Evolutionary conservation across 2,797 vertebrate species (phyloP).

Genomic region (Thalassophryne amazonica): DNA sequence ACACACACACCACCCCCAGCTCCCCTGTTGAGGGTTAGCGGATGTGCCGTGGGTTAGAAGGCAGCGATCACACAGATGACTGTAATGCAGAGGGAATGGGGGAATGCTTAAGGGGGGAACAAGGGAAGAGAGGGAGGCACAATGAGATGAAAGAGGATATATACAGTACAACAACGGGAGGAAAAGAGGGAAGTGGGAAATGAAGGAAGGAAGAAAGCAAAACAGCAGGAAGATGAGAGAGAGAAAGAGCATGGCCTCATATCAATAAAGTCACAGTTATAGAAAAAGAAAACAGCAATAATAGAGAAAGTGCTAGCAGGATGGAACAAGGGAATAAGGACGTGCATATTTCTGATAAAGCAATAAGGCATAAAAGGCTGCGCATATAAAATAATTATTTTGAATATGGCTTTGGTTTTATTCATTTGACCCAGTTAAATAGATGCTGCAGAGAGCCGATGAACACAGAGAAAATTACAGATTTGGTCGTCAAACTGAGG

Average conservation of each 20-base stretch:
- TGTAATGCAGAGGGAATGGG: slow-evolving; percentile 25
- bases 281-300: slow-evolving; percentile 37
- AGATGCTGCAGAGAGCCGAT: slow-evolving; percentile 50
- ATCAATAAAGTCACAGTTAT: slow-evolving; percentile 44
- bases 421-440: slow-evolving; percentile 57
- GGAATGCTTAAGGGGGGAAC: slow-evolving; percentile 30
- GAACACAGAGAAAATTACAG: slow-evolving; percentile 60
- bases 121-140: slow-evolving; percentile 9
- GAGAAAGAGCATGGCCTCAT: slow-evolving; percentile 23
- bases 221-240: slow-evolving; percentile 29
- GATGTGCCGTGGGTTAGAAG: slow-evolving; percentile 64
- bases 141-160: slow-evolving; percentile 5
- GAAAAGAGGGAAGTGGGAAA: slow-evolving; percentile 3
- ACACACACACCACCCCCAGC: too few relatives aligned
- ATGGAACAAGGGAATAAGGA: slow-evolving; percentile 57
- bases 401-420: slow-evolving; percentile 63
- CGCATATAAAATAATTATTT: slow-evolving; percentile 55
- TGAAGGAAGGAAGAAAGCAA: slow-evolving; percentile 2
- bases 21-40: slow-evolving; percentile 56
- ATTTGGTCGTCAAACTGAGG: slow-evolving; percentile 64
- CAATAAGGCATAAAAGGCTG: slow-evolving; percentile 57
- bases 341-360: slow-evolving; percentile 68
- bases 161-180: background rate
- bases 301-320: slow-evolving; percentile 41
- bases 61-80: slow-evolving; percentile 49